Percentiles rank a stretch among this genome's conserved stretches.
Conservation (phyloP, 2,113 vertebrate species). For the Sorex fumeus region DNA sequence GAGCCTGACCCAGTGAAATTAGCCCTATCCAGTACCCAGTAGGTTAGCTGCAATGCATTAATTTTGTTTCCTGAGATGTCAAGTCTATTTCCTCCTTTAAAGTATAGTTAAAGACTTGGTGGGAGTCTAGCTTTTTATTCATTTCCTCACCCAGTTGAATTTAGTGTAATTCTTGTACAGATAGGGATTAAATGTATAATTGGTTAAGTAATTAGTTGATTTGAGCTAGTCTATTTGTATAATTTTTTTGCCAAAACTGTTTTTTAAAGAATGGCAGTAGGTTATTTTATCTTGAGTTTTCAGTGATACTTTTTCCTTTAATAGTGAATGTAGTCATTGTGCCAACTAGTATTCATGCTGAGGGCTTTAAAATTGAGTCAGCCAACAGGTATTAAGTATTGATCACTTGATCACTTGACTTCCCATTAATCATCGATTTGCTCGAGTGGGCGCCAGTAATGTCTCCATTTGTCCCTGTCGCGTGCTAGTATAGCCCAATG, state of each 20-base stretch:
- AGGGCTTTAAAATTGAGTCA: neutral
- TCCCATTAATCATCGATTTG: no score
- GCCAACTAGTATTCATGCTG: neutral
- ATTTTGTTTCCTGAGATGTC: constrained; percentile 16
- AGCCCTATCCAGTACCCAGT: neutral
- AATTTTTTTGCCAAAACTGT: neutral
- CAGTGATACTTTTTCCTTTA: constrained; percentile 30
- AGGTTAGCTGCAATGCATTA: neutral
- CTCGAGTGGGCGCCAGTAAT: no score
- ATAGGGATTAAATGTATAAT: neutral
- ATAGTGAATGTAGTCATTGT: constrained; percentile 1
- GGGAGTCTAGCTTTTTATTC: neutral
- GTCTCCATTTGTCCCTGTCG: no score
- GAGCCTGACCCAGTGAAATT: neutral
- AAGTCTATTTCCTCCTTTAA: constrained; percentile 18
- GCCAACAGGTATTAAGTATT: constrained; percentile 32
- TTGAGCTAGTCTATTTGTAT: constrained; percentile 19
- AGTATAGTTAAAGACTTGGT: constrained; percentile 2
- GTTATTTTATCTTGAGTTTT: constrained; percentile 46
- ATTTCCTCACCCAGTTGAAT: neutral
- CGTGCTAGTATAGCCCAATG: no score
- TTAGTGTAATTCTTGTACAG: constrained; percentile 11
- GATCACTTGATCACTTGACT: no score
- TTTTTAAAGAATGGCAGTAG: neutral
- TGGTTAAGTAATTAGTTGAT: neutral